Evolutionary conservation across 2,113 vertebrate genomes (phyloP), one percentile per base, ranked within the genome.

Genomic region (Zapornia atra): DNA sequence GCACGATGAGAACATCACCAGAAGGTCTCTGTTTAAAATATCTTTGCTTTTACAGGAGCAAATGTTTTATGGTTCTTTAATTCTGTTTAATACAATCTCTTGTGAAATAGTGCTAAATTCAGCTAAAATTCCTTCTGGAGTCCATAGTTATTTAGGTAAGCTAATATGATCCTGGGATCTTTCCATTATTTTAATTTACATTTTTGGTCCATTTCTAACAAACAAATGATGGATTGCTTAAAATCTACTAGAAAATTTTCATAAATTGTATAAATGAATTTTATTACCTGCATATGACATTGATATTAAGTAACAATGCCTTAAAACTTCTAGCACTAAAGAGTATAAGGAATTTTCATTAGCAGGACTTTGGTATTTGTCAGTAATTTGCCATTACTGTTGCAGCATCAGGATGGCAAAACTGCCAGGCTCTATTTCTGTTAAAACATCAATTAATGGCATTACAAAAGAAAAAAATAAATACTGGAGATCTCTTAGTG

Each of bases 1-100:
- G 17, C 70, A 70, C 0, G 0, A 40, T 5, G 8, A 25, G 18
- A 85, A 2, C 26, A 76, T 6, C 24, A 31, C 12, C 38, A 79
- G 46, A 21, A 82, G 20, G 14, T 83, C 18, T 68, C 42, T 44
- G 26, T 69, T 34, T 60, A 86, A 76, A 79, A 68, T 11, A 57
- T 6, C 17, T 22, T 9, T 51, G 26, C 17, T 82, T 75, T 77
- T 51, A 44, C 34, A 56, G 25, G 50, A 66, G 5, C 8, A 6
- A 36, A 29, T 38, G 7, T 33, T 88, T 85, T 28, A 20, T 18
- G 28, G 20, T 65, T 75, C 46, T 77, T 84, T 50, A 54, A 59
- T 28, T 86, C 66, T 72, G 29, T 15, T 48, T 64, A 82, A 81
- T 25, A 48, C 7, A 40, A 12, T 26, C 22, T 51, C 50, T 79